A percentile compares a stretch with the other conserved stretches of the same genome.
These are phyloP conservation scores for Buphagus erythrorhynchus DNA, from an alignment of 2,797 vertebrate species.

Conservation along the genomic window DNA sequence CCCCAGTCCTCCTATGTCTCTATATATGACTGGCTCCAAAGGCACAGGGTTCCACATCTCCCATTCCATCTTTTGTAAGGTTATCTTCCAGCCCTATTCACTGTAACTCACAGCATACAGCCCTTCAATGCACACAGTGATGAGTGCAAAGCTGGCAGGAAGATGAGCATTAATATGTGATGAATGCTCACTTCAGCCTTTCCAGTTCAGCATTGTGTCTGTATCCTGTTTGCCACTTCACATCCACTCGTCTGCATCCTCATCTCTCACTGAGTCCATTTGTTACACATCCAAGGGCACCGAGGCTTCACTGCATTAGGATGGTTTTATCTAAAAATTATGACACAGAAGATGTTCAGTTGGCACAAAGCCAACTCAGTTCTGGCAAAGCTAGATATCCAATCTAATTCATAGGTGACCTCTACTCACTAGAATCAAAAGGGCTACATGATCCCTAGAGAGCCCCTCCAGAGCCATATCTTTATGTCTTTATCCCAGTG, in stretches of 20 bases:
- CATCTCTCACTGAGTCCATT: not conserved
- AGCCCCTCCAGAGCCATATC: not conserved
- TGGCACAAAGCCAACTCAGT: not conserved
- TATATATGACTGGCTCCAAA: not conserved
- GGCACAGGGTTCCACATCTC: not conserved
- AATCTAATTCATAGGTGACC: not conserved
- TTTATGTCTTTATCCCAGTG: not conserved
- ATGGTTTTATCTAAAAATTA: not conserved
- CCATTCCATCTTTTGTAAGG: not conserved
- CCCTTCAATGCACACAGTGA: not conserved
- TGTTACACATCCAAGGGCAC: not conserved
- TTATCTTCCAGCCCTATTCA: not conserved
- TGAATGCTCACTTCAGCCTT: not conserved
- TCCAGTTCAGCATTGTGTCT: not conserved
- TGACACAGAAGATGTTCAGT: not conserved
- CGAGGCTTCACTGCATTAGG: not conserved
- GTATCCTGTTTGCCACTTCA: not conserved
- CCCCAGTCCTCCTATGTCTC: not conserved
- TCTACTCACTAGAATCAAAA: not conserved
- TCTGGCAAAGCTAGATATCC: not conserved
- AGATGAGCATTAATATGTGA: not conserved
- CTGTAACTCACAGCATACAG: not conserved
- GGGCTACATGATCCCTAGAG: not conserved
- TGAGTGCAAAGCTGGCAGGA: not conserved
- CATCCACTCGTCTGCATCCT: not conserved